Evolutionary conservation across 1,140 invertebrate genomes (phyloP), one percentile per base, ranked within the genome.

Genomic region (Zaprionus inermis): DNA sequence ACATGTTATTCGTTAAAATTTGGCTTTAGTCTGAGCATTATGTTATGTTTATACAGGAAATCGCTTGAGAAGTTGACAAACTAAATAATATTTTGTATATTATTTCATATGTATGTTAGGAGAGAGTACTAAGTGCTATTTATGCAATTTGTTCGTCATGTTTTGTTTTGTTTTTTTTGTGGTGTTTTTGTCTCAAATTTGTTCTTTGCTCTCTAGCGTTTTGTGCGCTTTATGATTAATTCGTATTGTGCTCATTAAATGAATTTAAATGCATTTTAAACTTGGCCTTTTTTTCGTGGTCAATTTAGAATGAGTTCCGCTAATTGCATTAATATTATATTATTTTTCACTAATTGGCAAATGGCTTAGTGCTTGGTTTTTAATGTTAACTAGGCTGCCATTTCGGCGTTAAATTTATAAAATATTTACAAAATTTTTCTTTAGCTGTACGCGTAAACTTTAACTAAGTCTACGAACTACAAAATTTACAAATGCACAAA

Each of bases 1-100:
- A 85, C 80, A 89, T 71, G 69, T 60, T 84, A 70, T 70, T 72
- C 73, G 54, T 90, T 85, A 84, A 81, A 89, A 90, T 90, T 89
- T 89, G 81, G 85, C 81, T 78, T 89, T 82, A 28, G 38, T 90
- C 77, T 89, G 84, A 89, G 80, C 85, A 90, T 81, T 90, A 73
- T 51, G 55, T 84, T 78, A 73, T 54, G 59, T 84, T 78, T 89
- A 72, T 88, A 88, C 84, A 88, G 72, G 58, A 90, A 76, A 72
- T 79, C 68, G 64, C 38, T 51, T 73, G 72, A 6, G 58, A 81
- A 74, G 69, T 46, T 63, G 80, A 73, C 68, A 84, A 77, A 76
- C 77, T 88, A 79, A 78, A 69, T 80, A 72, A 55, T 38, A 14
- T 11, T 36, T n/a, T 51, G 30, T 66, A 57, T 16, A 70, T 75